Conservation (phyloP, 1,140 invertebrate species). For the Drosophila arawakana region DNA sequence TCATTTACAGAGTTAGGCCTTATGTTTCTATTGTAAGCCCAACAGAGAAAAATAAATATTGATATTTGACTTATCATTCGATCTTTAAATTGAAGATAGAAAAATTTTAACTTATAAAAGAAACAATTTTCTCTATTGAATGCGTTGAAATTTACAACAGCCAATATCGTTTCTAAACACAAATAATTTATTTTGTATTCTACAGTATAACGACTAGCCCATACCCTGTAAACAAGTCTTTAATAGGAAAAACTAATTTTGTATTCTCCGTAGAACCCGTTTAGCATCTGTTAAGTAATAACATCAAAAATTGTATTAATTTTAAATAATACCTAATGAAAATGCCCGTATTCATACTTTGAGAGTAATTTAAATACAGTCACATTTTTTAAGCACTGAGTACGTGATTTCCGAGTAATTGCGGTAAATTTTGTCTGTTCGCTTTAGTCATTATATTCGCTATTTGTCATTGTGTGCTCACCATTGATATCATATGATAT, state of each 20-base stretch:
- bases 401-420: conserved; percentile 17
- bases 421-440: conserved; percentile 2
- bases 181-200: not conserved
- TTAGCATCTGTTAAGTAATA: not conserved
- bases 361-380: not conserved
- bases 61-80: not conserved
- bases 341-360: not conserved
- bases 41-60: not conserved
- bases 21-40: not conserved
- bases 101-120: not conserved
- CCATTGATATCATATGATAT: conserved; percentile 8
- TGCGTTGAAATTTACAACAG: too few relatives aligned
- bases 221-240: not conserved
- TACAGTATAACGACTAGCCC: not conserved
- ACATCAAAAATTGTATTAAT: not conserved
- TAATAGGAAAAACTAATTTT: not conserved
- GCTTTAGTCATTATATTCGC: conserved; percentile 8
- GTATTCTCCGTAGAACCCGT: not conserved
- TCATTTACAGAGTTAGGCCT: not conserved
- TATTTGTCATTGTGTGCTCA: conserved; percentile 6
- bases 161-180: not conserved
- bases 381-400: conserved; percentile 8
- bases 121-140: not conserved
- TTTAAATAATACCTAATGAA: not conserved
- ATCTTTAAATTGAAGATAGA: not conserved